Base-by-base conservation (phyloP, 2,113 vertebrate genomes). In the Sceloporus tristichus region DNA sequence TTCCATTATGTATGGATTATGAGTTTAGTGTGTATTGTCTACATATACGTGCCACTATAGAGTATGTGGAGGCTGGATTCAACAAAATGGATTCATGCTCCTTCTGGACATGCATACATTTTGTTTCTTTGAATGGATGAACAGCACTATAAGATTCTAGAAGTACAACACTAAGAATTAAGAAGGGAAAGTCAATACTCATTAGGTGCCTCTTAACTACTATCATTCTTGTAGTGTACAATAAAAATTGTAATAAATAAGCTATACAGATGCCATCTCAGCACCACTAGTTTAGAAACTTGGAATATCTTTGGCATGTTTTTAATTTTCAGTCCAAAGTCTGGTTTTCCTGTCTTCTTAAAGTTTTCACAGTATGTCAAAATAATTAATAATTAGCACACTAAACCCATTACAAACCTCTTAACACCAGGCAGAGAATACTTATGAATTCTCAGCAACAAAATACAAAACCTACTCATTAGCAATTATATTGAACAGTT, bases 401-500 rank as follows among this genome's bases (percentile, higher is more conserved):
- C 16, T 9, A 82, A 90, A 65, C 38, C 0, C 38, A 53, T 84
- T 70, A 76, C 25, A 82, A 87, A 89, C 73, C 18, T 78, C 75
- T 74, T 53, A 87, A 74, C 77, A 78, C 54, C 0, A 81, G 74
- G 9, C 65, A 77, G 42, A 62, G 87, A 84, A 90, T 86, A 2
- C 18, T 86, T 29, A 68, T 5, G 91, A 89, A 81, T 90, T 79
- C 18, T 56, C 29, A 8, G 16, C 42, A 88, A 53, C n/a, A 82
- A 42, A 0, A 53, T 88, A 88, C 18, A 70, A 88, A 90, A 90
- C 42, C 73, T 82, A 86, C 84, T 90, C 88, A 82, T 86, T 90
- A 86, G 80, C 84, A 90, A 86, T 86, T 86, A 71, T 27, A 92
- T 62, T 73, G 87, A 88, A 82, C 76, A 27, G 74, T 90, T 92